Evolutionary conservation across 2,888 invertebrate genomes (phyloP).

Genomic region (Parnassius apollo): DNA sequence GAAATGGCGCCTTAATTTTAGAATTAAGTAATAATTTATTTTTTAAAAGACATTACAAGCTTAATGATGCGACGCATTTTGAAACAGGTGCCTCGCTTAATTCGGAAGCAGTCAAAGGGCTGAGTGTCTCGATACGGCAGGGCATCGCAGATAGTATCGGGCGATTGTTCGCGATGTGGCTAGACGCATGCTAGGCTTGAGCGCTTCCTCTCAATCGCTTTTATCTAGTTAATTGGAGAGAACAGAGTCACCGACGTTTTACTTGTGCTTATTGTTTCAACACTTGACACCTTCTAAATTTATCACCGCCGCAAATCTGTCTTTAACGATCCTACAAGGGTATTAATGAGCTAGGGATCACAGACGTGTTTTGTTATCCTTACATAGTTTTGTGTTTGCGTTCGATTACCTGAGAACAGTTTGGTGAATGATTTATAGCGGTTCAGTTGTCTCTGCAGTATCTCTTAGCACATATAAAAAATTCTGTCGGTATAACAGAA

Average conservation of each 20-base stretch:
- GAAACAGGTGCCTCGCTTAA: constrained; percentile 9
- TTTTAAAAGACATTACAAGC: neutral
- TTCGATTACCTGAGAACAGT: neutral
- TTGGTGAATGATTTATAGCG: no score
- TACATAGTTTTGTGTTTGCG: neutral
- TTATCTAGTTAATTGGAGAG: constrained; percentile 62
- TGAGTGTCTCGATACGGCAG: constrained; percentile 22
- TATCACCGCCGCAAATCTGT: constrained; percentile 60
- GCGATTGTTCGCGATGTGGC: constrained; percentile 46
- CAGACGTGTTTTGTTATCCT: constrained; percentile 12
- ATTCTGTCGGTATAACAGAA: no score
- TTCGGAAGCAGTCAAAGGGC: constrained; percentile 24
- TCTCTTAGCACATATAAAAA: no score
- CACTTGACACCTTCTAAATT: constrained; percentile 70
- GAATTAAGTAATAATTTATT: no score
- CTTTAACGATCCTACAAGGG: constrained; percentile 49
- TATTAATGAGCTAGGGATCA: constrained; percentile 39
- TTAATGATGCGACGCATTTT: constrained; percentile 6
- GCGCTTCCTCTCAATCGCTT: constrained; percentile 43
- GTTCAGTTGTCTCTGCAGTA: no score
- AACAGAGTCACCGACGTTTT: constrained; percentile 54
- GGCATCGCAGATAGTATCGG: constrained; percentile 40
- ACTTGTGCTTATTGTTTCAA: constrained; percentile 61
- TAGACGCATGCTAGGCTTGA: constrained; percentile 34
- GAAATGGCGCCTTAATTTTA: no score